These are phyloP conservation scores for Brenthis hecate DNA, from an alignment of 2,888 invertebrate species.

Conservation along the genomic window DNA sequence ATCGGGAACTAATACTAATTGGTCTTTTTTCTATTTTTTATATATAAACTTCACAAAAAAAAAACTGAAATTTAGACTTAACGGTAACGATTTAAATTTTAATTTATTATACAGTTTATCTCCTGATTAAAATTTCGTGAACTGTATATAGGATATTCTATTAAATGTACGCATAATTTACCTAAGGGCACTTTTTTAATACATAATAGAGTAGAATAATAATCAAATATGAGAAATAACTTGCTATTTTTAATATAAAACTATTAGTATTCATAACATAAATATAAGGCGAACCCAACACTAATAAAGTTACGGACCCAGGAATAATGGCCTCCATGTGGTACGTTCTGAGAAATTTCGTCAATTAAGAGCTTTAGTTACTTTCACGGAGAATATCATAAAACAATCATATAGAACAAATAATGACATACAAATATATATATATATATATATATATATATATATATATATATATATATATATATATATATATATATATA, in stretches of 20 bases:
- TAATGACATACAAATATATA: background rate
- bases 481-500: background rate
- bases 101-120: too few species aligned
- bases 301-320: constrained; percentile 17
- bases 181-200: too few species aligned
- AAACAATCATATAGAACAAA: background rate
- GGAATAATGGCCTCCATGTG: constrained; percentile 12
- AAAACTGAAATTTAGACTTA: too few species aligned
- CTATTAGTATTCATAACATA: constrained; percentile 13
- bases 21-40: too few species aligned
- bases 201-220: too few species aligned
- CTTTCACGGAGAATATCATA: constrained; percentile 5
- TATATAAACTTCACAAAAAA: too few species aligned
- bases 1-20: background rate
- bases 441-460: background rate
- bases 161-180: too few species aligned
- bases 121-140: too few species aligned
- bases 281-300: constrained; percentile 12
- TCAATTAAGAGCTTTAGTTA: constrained; percentile 9
- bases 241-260: background rate
- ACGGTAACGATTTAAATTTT: too few species aligned
- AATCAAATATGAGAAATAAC: too few species aligned
- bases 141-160: too few species aligned
- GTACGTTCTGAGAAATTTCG: constrained; percentile 17
- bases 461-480: background rate